A percentile compares a stretch with the other conserved stretches of the same genome.
These are phyloP conservation scores for Pseudonaja textilis DNA, from an alignment of 2,113 vertebrate species.

Conservation along the genomic window DNA sequence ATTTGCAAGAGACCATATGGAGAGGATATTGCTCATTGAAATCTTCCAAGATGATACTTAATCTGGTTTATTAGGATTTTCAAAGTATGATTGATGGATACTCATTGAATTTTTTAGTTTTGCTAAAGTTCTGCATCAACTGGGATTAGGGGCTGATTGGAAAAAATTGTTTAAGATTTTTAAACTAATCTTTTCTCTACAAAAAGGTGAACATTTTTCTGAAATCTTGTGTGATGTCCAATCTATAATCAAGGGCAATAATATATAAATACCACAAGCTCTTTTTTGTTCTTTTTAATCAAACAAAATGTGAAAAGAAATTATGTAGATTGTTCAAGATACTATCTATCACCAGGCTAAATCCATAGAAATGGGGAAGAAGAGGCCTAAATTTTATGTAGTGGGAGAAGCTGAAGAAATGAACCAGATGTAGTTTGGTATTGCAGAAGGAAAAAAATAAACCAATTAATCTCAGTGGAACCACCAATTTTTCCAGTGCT, in stretches of 20 bases:
- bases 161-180: fast-evolving
- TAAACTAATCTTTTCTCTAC: not conserved
- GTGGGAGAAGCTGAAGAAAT: not conserved
- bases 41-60: not conserved
- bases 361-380: not conserved
- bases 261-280: not conserved
- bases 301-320: not conserved
- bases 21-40: not conserved
- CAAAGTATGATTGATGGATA: not conserved
- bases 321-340: not conserved
- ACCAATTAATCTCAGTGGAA: not conserved
- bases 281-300: not conserved
- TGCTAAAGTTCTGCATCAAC: not conserved
- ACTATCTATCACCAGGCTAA: not conserved
- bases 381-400: not conserved
- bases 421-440: not conserved
- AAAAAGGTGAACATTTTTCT: not conserved
- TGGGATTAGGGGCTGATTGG: not conserved
- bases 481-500: not conserved
- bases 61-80: not conserved
- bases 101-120: not conserved
- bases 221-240: not conserved
- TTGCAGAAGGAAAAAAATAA: not conserved
- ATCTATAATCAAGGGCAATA: not conserved
- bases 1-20: not conserved